Percentiles rank a stretch among this genome's conserved stretches.
phyloP scores from a whole-genome alignment of 2,797 vertebrate genomes.

The Alosa sapidissima region DNA sequence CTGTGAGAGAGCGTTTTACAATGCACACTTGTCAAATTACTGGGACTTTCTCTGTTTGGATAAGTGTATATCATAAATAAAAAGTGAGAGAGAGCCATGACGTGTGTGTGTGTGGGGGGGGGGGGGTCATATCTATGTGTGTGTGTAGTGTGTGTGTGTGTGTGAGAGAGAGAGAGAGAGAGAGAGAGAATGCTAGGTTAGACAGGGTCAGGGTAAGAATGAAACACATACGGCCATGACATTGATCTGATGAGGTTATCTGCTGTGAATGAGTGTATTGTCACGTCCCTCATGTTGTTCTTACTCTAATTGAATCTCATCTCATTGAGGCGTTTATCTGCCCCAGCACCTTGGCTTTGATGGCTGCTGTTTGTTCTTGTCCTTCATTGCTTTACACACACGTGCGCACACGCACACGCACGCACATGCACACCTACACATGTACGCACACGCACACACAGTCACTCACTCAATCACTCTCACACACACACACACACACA shows the following conservation, averaged over 20 bases:
- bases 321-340: background rate
- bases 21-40: background rate
- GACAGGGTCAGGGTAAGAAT: background rate
- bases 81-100: background rate
- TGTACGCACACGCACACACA: background rate
- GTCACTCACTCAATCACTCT: background rate
- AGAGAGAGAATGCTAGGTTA: background rate
- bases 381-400: background rate
- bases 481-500: no score
- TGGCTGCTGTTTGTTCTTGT: background rate
- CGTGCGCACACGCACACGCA: background rate
- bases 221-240: background rate
- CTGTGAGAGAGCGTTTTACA: background rate
- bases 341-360: background rate
- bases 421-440: background rate
- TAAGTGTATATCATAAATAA: background rate
- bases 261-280: slow-evolving; percentile 5
- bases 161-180: no score
- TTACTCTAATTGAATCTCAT: background rate
- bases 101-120: background rate
- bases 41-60: background rate
- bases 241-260: background rate
- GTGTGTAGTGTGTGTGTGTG: slow-evolving; percentile 1
- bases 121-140: background rate
- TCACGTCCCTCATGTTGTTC: background rate